Percentiles rank a stretch among this genome's conserved stretches.
Conservation (phyloP, 35 echinoderm and acorn worm species). For the Lytechinus pictus region DNA sequence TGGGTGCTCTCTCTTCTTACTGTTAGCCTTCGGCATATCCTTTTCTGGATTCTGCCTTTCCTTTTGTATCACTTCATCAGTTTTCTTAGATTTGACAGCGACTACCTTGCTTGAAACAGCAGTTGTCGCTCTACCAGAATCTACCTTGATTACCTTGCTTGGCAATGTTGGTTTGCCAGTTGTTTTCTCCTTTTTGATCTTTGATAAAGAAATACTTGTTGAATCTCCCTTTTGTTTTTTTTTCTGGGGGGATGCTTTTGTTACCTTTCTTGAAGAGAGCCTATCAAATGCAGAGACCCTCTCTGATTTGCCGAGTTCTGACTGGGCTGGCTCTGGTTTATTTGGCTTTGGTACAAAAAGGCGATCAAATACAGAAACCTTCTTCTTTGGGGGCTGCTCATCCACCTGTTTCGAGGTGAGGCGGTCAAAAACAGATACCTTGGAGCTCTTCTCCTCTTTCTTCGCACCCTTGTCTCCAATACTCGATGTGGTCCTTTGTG, state of each 20-base stretch:
- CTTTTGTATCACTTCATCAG: not conserved
- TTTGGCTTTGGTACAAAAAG: not conserved
- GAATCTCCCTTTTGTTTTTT: not conserved
- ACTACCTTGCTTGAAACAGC: not conserved
- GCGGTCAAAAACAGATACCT: conserved; percentile 15
- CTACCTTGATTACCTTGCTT: not conserved
- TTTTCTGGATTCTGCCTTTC: no score
- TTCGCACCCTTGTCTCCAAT: not conserved
- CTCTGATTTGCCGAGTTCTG: not conserved
- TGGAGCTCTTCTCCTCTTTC: not conserved
- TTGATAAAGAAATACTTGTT: not conserved
- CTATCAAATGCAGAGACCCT: conserved; percentile 30
- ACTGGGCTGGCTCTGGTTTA: not conserved
- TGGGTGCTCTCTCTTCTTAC: not conserved
- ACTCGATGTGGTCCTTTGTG: not conserved
- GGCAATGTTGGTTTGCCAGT: not conserved
- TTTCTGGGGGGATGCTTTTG: not conserved
- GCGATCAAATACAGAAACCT: conserved; percentile 25
- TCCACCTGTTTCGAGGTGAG: not conserved
- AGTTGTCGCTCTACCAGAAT: not conserved
- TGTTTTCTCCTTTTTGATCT: not conserved
- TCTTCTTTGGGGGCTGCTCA: not conserved
- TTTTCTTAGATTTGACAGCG: not conserved
- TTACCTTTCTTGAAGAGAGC: not conserved
- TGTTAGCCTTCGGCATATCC: not conserved